Conservation (phyloP, 1,140 invertebrate species). For the Pentalonia nigronervosa region DNA sequence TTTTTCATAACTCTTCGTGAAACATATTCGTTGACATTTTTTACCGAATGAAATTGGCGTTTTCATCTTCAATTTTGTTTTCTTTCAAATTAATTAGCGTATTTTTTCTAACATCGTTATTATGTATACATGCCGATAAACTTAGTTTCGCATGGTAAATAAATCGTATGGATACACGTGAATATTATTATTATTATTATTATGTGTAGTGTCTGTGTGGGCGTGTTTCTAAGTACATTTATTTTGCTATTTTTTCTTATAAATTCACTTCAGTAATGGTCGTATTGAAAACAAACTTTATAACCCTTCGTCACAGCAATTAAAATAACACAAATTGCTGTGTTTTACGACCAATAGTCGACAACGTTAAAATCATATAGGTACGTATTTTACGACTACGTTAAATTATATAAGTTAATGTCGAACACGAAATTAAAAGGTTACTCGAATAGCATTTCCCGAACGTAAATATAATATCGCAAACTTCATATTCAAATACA, state of each 20-base stretch:
- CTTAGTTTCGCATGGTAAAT: background rate
- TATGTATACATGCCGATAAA: background rate
- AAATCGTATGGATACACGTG: background rate
- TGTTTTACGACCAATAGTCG: background rate
- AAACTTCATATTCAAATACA: background rate
- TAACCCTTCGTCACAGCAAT: conserved; percentile 26
- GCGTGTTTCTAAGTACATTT: background rate
- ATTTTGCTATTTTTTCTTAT: background rate
- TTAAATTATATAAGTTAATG: background rate
- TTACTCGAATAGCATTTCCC: background rate
- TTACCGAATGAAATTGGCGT: background rate
- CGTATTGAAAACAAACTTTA: conserved; percentile 1
- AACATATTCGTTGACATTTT: conserved; percentile 27
- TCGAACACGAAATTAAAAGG: conserved; percentile 10
- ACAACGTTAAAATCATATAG: background rate
- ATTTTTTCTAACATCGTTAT: background rate
- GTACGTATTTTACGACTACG: background rate
- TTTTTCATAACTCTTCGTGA: conserved; percentile 12
- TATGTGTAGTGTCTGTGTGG: background rate
- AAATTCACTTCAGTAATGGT: conserved; percentile 1
- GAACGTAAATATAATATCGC: conserved; percentile 5
- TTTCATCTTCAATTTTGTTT: background rate
- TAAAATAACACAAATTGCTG: conserved; percentile 18
- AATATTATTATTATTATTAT: background rate
- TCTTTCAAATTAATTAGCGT: background rate